A percentile compares a stretch with the other conserved stretches of the same genome.
These are phyloP conservation scores for Coturnix japonica DNA, from an alignment of 2,113 vertebrate genomes.

Conservation along the genomic window DNA sequence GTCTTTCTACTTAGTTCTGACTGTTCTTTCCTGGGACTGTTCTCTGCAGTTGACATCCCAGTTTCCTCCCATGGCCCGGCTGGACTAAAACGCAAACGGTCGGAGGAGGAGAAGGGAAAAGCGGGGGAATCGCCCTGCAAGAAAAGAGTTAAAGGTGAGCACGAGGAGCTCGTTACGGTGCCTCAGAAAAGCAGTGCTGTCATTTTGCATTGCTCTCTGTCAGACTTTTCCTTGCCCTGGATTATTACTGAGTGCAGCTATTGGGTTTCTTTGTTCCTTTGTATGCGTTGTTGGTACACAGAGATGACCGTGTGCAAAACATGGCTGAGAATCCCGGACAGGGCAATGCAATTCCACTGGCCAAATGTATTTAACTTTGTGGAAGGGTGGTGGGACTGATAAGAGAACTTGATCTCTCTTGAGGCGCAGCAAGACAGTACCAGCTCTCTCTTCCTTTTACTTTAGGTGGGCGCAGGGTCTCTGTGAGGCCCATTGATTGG, in stretches of 20 bases:
- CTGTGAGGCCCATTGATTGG: no score
- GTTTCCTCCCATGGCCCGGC: no score
- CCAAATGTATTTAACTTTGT: neutral
- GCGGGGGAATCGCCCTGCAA: no score
- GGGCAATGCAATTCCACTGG: neutral
- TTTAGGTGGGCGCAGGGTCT: constrained; percentile 65
- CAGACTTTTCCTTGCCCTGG: neutral
- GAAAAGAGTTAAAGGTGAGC: no score
- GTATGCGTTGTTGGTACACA: neutral
- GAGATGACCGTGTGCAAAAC: neutral
- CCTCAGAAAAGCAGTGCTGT: neutral
- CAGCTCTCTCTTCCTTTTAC: neutral
- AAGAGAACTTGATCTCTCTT: neutral
- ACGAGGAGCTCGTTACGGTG: no score
- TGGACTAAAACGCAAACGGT: no score
- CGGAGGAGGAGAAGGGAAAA: no score
- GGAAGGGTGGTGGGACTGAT: neutral
- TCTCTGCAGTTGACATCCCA: no score
- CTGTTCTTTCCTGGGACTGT: no score
- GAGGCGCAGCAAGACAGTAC: neutral
- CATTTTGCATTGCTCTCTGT: neutral
- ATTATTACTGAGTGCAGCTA: neutral
- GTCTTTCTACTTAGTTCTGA: neutral
- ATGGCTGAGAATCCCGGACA: neutral
- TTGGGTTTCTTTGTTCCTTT: neutral